Conservation (phyloP, 1,140 invertebrate species). For the Tetranychus cinnabarinus region DNA sequence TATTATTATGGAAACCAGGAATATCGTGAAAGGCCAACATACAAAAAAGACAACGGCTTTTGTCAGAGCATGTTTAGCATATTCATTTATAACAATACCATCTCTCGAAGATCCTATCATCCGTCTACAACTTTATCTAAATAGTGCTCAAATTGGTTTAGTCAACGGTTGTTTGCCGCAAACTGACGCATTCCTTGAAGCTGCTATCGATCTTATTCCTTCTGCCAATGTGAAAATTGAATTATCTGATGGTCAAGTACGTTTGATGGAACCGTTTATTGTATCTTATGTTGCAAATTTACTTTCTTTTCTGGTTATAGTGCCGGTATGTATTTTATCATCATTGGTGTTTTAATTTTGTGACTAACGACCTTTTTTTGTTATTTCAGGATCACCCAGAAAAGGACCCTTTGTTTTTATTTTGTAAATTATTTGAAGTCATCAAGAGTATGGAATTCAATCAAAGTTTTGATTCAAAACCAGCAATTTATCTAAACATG, state of each 20-base stretch:
- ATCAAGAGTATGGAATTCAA: slow-evolving; percentile 43
- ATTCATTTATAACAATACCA: slow-evolving; percentile 82
- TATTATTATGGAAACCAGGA: slow-evolving; percentile 43
- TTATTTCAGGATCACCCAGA: slow-evolving; percentile 49
- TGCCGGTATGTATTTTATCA: slow-evolving; percentile 38
- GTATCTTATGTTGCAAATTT: slow-evolving; percentile 40
- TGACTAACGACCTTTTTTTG: slow-evolving; percentile 1
- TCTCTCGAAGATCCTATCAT: slow-evolving; percentile 50
- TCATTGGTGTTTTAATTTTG: not conserved
- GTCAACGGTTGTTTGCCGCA: slow-evolving; percentile 74
- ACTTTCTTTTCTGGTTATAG: slow-evolving; percentile 54
- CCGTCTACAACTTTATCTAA: slow-evolving; percentile 56
- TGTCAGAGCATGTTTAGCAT: slow-evolving; percentile 78
- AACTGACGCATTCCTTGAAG: slow-evolving; percentile 80
- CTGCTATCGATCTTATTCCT: slow-evolving; percentile 55
- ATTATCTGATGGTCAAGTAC: slow-evolving; percentile 40
- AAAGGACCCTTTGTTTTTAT: slow-evolving; percentile 47
- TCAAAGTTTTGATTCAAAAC: slow-evolving; percentile 24
- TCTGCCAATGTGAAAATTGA: slow-evolving; percentile 30
- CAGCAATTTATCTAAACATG: slow-evolving; percentile 38
- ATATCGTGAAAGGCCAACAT: slow-evolving; percentile 46
- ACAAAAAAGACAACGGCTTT: slow-evolving; percentile 53
- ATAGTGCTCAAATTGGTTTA: slow-evolving; percentile 65
- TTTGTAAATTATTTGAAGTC: slow-evolving; percentile 44
- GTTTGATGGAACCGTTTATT: slow-evolving; percentile 42